Base-by-base conservation (phyloP, 2,888 invertebrate species). In the Dryococelus australis region DNA sequence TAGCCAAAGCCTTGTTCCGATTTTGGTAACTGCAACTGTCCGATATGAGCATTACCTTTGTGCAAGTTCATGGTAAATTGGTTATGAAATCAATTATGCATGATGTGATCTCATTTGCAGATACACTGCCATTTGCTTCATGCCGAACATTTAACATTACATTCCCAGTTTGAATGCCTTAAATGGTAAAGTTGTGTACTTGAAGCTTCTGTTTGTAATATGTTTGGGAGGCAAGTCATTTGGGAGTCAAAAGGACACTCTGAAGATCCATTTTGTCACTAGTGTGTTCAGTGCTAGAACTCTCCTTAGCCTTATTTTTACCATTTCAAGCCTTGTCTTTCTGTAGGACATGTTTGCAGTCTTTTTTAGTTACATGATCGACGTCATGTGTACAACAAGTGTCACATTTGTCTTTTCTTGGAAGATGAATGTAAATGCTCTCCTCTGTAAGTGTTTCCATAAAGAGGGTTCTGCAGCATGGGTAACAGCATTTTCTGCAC, bases 21-120 rank as follows among this genome's bases (percentile, higher is more conserved):
- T 78, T 86, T 43, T 78, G 86, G 78, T 86, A 86, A 28, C 51
- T 85, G 26, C 85, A 78, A 27, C 28, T n/a, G 13, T 27, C 86
- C 51, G 78, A 78, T 35, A 86, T 86, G 27, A 86, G 28, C 78
- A n/a, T 78, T 16, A 86, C n/a, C 35, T 86, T 84, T 8, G 12
- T 43, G 43, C 43, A 85, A 26, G 28, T 84, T 79, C 16, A 79
- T 79, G 79, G 26, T 27, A 80, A 8, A 26, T 80, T 80, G 28
- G 80, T 80, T 13, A 24, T 80, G 80, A 80, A 5, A 28, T 80
- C 0, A 12, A n/a, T 28, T 5, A 80, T 80, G 13, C 12, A 80
- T 13, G 26, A n/a, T 80, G n/a, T 80, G 24, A 80, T n/a, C 28
- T 80, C 80, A n/a, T 80, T 80, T 80, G n/a, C 26, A n/a, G 80